These are phyloP conservation scores for Oncopodura yosiiana DNA, from an alignment of 1,140 invertebrate genomes.

Conservation along the genomic window DNA sequence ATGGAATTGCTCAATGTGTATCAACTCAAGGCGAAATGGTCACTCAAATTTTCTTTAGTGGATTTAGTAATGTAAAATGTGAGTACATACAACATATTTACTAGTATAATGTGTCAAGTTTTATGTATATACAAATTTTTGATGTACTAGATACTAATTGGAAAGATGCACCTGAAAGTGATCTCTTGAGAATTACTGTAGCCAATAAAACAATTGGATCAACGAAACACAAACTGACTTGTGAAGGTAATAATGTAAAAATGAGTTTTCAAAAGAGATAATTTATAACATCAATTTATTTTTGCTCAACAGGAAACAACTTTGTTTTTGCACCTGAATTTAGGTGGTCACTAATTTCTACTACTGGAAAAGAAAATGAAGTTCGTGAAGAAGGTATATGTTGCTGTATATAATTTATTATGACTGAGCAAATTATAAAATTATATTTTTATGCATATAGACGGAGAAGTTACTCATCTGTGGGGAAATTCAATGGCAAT, in stretches of 20 bases:
- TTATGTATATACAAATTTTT: not conserved
- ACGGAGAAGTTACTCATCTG: not conserved
- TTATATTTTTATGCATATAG: too few relatives aligned
- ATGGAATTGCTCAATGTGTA: slow-evolving; percentile 17
- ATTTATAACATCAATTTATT: too few relatives aligned
- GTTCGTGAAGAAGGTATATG: not conserved
- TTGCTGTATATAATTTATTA: not conserved
- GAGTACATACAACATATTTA: not conserved
- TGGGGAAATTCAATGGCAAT: not conserved
- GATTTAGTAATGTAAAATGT: not conserved
- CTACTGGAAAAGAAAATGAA: not conserved
- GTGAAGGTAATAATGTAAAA: too few relatives aligned
- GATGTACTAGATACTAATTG: not conserved
- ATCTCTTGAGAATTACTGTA: not conserved
- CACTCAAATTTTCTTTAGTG: slow-evolving; percentile 13
- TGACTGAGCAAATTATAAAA: not conserved
- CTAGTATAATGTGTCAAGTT: not conserved
- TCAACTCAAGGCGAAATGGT: slow-evolving; percentile 10
- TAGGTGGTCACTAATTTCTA: slow-evolving; percentile 10
- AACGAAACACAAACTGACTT: not conserved
- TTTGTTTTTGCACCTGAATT: slow-evolving; percentile 24
- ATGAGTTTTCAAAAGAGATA: too few relatives aligned
- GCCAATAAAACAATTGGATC: not conserved
- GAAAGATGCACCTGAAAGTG: not conserved
- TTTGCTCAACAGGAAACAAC: slow-evolving; percentile 1